Evolutionary conservation across 2,113 vertebrate species (phyloP), one percentile per base, ranked within the genome.

Genomic region (Dromaius novaehollandiae): DNA sequence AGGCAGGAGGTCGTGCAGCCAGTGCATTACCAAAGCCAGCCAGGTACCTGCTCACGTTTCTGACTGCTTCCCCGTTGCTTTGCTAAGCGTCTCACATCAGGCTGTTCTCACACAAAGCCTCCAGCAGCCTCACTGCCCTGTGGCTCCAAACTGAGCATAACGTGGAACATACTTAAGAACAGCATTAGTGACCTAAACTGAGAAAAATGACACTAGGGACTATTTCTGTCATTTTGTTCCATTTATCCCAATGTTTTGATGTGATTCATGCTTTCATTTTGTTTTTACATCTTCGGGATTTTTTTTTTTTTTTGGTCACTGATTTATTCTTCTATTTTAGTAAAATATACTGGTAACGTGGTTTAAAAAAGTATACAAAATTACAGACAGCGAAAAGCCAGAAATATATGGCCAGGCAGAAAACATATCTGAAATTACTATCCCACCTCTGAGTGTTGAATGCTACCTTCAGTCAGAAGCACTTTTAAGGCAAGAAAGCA

Each of bases 401-500:
- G 44, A 85, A 91, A 68, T 2, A 63, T 40, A 58, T 82, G 30
- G 15, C 18, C n/a, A 69, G 58, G 36, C 48, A 76, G 65, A 87
- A 93, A 85, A 53, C 20, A n/a, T 53, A 90, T 80, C 82, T 96
- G 89, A 89, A 96, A 96, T 96, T 94, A 80, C 88, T 61, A 8
- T 58, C 75, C 96, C n/a, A 70, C 65, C 95, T 97, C 16, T 50
- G 81, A 96, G 79, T 90, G 89, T 80, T 92, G 77, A 95, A 51
- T 82, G 44, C 74, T 93, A 79, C n/a, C 61, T 97, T 94, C 85
- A 94, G 88, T 38, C 60, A 93, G 87, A 96, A 92, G 65, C 87
- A 78, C 63, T 82, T 75, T 82, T 81, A 90, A 95, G 77, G 48
- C 84, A 91, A 89, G 68, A 88, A 94, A 88, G 28, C 51, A 82